phyloP scores from a whole-genome alignment of 2,113 vertebrate genomes.

The Cichladusa arquata region DNA sequence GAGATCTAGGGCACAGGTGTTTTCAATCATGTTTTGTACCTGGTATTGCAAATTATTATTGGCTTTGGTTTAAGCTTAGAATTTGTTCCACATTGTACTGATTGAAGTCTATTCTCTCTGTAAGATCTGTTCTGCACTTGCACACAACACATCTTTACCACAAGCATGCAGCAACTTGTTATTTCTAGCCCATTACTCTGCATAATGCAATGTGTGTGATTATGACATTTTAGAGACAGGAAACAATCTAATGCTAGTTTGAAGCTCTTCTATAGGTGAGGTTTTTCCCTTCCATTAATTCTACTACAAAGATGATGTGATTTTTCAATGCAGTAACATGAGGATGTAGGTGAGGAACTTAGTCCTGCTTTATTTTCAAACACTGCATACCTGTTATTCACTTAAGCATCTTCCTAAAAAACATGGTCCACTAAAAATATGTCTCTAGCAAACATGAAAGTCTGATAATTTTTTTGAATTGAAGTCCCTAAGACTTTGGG shows the following conservation, averaged over 20 bases:
- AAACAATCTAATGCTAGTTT: neutral
- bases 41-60: neutral
- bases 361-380: neutral
- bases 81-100: neutral
- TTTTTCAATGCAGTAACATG: neutral
- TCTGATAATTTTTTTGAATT: neutral
- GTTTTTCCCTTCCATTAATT: neutral
- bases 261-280: neutral
- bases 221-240: neutral
- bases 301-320: neutral
- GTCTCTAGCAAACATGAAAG: neutral
- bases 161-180: neutral
- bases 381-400: neutral
- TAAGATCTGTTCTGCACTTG: neutral
- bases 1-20: neutral
- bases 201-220: neutral
- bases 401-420: neutral
- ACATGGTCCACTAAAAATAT: neutral
- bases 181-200: neutral
- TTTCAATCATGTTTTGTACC: neutral
- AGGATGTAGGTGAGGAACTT: neutral
- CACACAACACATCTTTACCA: neutral
- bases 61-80: neutral
- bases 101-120: neutral
- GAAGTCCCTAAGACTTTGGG: neutral